A percentile compares a stretch with the other conserved stretches of the same genome.
These are phyloP conservation scores for Clusia tigrina DNA, from an alignment of 2,888 invertebrate species.

Conservation along the genomic window DNA sequence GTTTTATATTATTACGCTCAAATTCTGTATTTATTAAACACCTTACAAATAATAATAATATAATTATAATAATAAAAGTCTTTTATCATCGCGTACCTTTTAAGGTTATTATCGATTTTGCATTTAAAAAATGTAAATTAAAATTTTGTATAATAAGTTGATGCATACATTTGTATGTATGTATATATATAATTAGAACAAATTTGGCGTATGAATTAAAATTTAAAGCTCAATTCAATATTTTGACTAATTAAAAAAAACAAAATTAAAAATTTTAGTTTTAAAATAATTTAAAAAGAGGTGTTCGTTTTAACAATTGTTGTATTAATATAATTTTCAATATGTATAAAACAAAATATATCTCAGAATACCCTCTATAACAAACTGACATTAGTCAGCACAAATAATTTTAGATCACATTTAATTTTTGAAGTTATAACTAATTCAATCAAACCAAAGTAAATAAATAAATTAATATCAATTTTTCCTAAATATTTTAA, in stretches of 20 bases:
- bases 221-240: background rate
- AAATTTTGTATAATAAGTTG: background rate
- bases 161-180: background rate
- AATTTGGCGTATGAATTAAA: no score
- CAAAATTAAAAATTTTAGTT: background rate
- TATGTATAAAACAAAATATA: background rate
- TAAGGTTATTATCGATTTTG: constrained; percentile 34
- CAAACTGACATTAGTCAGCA: background rate
- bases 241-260: background rate
- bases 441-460: background rate
- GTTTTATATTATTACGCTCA: no score
- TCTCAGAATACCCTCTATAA: background rate
- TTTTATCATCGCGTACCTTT: constrained; percentile 54
- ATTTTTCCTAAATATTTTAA: background rate
- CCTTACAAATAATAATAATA: constrained; percentile 11
- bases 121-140: background rate
- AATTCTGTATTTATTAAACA: background rate
- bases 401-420: background rate
- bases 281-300: background rate
- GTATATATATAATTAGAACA: no score
- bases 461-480: background rate
- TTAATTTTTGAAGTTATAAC: background rate
- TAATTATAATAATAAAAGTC: constrained; percentile 42
- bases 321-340: no score
- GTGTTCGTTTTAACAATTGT: no score